Evolutionary conservation across 2,113 vertebrate species (phyloP), one percentile per base, ranked within the genome.

Genomic region (Eonycteris spelaea): DNA sequence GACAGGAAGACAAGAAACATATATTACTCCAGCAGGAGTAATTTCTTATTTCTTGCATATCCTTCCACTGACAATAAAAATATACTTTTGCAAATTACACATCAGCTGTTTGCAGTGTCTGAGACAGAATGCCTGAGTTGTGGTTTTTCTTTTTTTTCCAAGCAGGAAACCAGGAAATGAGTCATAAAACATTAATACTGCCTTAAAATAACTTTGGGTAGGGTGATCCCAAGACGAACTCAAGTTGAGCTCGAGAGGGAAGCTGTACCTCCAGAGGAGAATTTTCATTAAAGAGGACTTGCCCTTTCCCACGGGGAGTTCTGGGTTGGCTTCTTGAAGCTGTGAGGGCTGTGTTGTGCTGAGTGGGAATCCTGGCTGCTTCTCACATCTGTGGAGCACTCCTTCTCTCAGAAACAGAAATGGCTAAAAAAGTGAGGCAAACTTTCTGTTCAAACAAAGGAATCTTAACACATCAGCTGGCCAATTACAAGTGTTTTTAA

Each of bases 171-270:
- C 94, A 97, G 92, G 97, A 97, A 97, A 97, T 98, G 97, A 98
- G 89, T 97, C 94, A 92, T 98, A 48, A 97, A 97, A 91, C 96
- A 97, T 98, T 98, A 98, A 98, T 97, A 93, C 68, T 96, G 61
- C 68, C 85, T 96, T 97, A 95, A 98, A 98, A 97, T 97, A 98
- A 96, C 86, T 95, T 93, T 83, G 87, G 88, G 91, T 43, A 68
- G 2, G 48, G 93, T 61, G 91, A 94, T 97, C 94, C 86, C 95
- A 97, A 97, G 89, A 97, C 91, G 93, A 97, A 97, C 61, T 82
- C 0, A 3, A 95, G 91, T 67, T 67, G 86, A 94, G 57, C 73
- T 24, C 67, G 48, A 95, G 96, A 89, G 95, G 96, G 91, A 57
- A 33, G 43, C 94, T 86, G 57, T 15, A 93, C 59, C 96, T 97